Conservation (phyloP, 1,140 invertebrate genomes). For the Saccostrea echinata region DNA sequence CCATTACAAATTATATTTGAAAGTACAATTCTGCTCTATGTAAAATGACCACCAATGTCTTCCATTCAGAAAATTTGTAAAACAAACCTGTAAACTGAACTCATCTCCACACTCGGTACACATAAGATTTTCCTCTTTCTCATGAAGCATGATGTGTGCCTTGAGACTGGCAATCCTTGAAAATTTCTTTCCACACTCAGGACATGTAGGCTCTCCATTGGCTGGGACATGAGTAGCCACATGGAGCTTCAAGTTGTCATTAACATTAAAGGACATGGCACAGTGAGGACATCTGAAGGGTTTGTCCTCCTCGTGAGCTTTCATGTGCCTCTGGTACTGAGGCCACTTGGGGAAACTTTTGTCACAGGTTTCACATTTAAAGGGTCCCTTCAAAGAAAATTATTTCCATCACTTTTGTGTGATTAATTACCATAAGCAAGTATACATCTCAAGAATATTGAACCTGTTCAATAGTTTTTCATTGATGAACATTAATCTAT, state of each 20-base stretch:
- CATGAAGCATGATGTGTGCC: slow-evolving; percentile 86
- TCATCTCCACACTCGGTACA: slow-evolving; percentile 87
- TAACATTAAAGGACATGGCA: slow-evolving; percentile 84
- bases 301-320: slow-evolving; percentile 84
- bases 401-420: neutral
- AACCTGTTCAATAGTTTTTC: neutral
- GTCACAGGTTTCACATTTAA: slow-evolving; percentile 83
- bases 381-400: slow-evolving; percentile 76
- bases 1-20: too few relatives aligned
- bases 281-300: slow-evolving; percentile 84
- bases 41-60: too few relatives aligned
- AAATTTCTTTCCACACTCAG: slow-evolving; percentile 85
- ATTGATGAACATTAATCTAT: neutral
- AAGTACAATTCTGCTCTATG: too few relatives aligned
- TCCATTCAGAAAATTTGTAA: too few relatives aligned
- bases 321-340: slow-evolving; percentile 82
- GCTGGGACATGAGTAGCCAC: slow-evolving; percentile 82
- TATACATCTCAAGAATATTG: too few relatives aligned
- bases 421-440: too few relatives aligned
- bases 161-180: slow-evolving; percentile 86
- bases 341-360: slow-evolving; percentile 82
- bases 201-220: slow-evolving; percentile 81
- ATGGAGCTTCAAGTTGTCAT: slow-evolving; percentile 84
- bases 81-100: slow-evolving; percentile 84
- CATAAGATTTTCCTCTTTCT: slow-evolving; percentile 86